Base-by-base conservation (phyloP, 2,113 vertebrate species). In the Oncorhynchus mykiss region DNA sequence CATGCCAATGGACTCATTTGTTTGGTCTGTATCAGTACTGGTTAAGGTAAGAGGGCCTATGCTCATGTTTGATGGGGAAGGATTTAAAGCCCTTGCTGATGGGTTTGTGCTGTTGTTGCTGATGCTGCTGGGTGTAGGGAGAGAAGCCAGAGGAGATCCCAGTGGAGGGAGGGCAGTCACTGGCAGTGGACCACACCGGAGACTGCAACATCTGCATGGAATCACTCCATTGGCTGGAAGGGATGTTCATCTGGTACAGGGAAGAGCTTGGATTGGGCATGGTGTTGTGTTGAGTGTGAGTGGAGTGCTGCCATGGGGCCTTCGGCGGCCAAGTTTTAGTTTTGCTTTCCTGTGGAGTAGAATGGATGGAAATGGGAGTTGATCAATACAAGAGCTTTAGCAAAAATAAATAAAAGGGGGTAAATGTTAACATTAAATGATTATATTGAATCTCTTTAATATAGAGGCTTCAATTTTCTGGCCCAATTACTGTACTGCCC, bases 261-360 rank as follows among this genome's bases (percentile, higher is more conserved):
- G 96, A 94, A 65, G 95, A 82, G 59, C 94, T 95, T 74, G 95
- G 96, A 88, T 94, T 90, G 71, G 97, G 95, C 89, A 97, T 94
- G 1, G 94, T 92, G 91, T 92, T 94, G 0, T 92, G 84, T 81
- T 95, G 91, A 0, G 94, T 84, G 0, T 93, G 92, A 27, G 89
- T 86, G 0, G 94, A 89, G 85, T 98, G 97, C 86, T 99, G 97
- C 98, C 98, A 99, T 0, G 98, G 98, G 1, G 97, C 98, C 91
- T 99, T 99, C 1, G 98, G 98, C 20, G 98, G 98, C 98, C 98
- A 99, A 0, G 98, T 99, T 94, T 99, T 99, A 87, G 97, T 99
- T 94, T 99, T 99, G 82, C 95, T 97, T 74, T 99, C 98, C 98
- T 99, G 93, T 62, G 62, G 71, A 72, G 48, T 3, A 79, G 13